phyloP scores from a whole-genome alignment of 2,888 invertebrate genomes.

The Plemyria rubiginata region DNA sequence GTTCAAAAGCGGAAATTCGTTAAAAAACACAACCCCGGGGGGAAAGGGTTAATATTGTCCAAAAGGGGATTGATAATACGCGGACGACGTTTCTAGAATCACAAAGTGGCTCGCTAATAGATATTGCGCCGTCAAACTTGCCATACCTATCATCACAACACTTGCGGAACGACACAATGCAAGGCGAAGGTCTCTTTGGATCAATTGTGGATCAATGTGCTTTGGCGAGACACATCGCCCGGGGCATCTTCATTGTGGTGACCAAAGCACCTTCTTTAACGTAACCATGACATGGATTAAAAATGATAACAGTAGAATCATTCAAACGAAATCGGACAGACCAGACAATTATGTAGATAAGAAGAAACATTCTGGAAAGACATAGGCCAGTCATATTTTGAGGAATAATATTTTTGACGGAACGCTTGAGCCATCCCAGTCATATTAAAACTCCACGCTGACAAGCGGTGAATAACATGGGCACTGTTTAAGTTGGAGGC shows the following conservation, averaged over 20 bases:
- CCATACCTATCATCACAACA: slow-evolving; percentile 48
- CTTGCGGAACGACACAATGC: slow-evolving; percentile 39
- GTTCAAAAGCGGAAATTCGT: too few relatives aligned
- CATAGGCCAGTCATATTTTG: neutral
- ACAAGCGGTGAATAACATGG: slow-evolving; percentile 47
- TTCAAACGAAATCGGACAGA: too few relatives aligned
- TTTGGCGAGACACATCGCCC: too few relatives aligned
- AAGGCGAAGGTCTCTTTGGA: neutral
- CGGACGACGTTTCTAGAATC: slow-evolving; percentile 24
- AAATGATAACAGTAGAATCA: neutral
- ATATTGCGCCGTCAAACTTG: slow-evolving; percentile 27
- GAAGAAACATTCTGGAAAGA: neutral
- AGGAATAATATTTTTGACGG: neutral
- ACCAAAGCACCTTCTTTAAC: too few relatives aligned
- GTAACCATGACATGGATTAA: neutral
- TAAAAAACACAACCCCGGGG: too few relatives aligned
- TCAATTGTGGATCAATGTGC: too few relatives aligned
- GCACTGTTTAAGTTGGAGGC: slow-evolving; percentile 49
- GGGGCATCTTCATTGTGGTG: too few relatives aligned
- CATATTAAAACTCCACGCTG: neutral
- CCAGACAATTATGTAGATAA: too few relatives aligned
- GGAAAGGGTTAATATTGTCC: too few relatives aligned
- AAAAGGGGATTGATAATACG: slow-evolving; percentile 20
- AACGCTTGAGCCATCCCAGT: neutral
- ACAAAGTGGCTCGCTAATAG: slow-evolving; percentile 13